Evolutionary conservation across 2,888 invertebrate species (phyloP).

Genomic region (Ernsta delagoae): DNA sequence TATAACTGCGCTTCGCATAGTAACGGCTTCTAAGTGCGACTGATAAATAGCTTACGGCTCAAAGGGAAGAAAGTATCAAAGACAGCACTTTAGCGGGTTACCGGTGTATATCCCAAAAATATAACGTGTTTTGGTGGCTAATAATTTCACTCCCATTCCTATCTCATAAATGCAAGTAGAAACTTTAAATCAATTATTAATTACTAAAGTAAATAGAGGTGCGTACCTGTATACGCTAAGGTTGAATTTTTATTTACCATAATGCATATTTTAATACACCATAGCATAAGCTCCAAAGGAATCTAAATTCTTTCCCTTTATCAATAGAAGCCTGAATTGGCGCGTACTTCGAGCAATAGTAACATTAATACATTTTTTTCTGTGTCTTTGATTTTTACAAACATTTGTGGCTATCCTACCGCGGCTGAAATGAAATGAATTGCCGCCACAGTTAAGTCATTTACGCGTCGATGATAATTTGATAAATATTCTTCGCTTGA

Average conservation of each 20-base stretch:
- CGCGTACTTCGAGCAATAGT: not conserved
- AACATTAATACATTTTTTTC: not conserved
- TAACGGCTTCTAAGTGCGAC: not conserved
- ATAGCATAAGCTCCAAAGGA: too few species aligned
- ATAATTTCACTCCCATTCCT: too few species aligned
- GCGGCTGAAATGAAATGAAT: constrained; percentile 11
- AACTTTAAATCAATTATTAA: too few species aligned
- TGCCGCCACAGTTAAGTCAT: constrained; percentile 30
- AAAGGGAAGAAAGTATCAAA: not conserved
- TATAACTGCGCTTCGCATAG: constrained; percentile 1
- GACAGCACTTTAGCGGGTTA: not conserved
- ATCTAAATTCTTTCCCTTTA: too few species aligned
- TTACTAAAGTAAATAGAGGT: too few species aligned
- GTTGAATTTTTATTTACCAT: too few species aligned
- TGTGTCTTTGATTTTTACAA: not conserved
- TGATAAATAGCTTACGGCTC: not conserved
- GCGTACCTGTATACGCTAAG: too few species aligned
- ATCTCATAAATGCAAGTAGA: too few species aligned
- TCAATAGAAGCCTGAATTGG: too few species aligned
- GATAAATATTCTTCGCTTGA: constrained; percentile 31
- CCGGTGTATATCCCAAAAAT: too few species aligned
- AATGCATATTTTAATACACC: too few species aligned
- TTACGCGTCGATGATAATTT: constrained; percentile 33
- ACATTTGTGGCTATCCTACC: constrained; percentile 7
- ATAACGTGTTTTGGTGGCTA: too few species aligned